These are phyloP conservation scores for Tillus elongatus DNA, from an alignment of 2,888 invertebrate genomes.

Conservation along the genomic window DNA sequence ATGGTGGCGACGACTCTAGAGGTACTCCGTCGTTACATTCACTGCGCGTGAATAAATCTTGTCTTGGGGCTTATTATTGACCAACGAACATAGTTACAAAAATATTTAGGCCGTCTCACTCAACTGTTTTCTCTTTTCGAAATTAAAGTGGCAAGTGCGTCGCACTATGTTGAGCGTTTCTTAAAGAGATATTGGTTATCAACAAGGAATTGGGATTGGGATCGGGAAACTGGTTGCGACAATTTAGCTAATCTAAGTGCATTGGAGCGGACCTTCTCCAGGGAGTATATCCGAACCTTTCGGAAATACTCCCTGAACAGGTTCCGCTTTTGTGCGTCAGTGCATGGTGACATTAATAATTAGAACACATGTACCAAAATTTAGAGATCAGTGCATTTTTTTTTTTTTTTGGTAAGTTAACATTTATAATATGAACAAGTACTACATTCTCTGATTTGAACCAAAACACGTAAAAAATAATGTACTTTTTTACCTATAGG, in stretches of 20 bases:
- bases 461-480: constrained; percentile 38
- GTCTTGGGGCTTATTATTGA: too few species aligned
- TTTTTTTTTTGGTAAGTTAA: constrained; percentile 32
- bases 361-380: constrained; percentile 34
- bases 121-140: too few species aligned
- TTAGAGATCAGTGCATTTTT: constrained; percentile 37
- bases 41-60: too few species aligned
- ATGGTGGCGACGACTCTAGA: constrained; percentile 6
- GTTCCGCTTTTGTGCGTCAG: constrained; percentile 32
- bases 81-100: too few species aligned
- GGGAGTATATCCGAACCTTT: background rate
- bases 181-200: too few species aligned
- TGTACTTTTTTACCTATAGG: constrained; percentile 33
- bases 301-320: background rate
- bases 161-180: too few species aligned
- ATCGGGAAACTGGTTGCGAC: constrained; percentile 30
- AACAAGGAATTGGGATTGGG: constrained; percentile 15
- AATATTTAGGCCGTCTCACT: too few species aligned
- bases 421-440: constrained; percentile 35
- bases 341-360: constrained; percentile 37
- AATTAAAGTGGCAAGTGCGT: too few species aligned
- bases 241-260: constrained; percentile 31
- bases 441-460: constrained; percentile 30
- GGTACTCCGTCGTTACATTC: too few species aligned
- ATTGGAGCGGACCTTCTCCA: constrained; percentile 12